phyloP scores from a whole-genome alignment of 1,140 invertebrate genomes.

The Zelostemma sp. region DNA sequence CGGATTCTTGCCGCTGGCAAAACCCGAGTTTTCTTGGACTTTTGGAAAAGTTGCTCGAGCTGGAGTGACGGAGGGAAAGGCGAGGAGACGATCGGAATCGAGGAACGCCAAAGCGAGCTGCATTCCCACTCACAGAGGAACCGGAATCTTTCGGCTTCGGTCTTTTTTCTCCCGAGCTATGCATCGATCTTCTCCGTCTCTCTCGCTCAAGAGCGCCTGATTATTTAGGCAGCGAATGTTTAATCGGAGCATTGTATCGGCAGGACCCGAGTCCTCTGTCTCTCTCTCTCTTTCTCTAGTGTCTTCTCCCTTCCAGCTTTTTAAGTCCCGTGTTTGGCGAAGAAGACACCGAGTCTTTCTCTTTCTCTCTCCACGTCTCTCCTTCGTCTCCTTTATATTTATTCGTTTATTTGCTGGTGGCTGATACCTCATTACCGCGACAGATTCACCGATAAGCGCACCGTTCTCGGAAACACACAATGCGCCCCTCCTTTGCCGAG shows the following conservation, averaged over 20 bases:
- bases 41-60: slow-evolving; percentile 1
- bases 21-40: too few species aligned
- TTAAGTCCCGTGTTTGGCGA: slow-evolving; percentile 43
- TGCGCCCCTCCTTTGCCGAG: slow-evolving; percentile 58
- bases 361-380: slow-evolving; percentile 13
- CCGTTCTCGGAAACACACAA: slow-evolving; percentile 69
- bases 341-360: slow-evolving; percentile 36
- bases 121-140: slow-evolving; percentile 54
- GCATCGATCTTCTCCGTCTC: slow-evolving; percentile 10
- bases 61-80: slow-evolving; percentile 10
- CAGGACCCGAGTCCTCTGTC: slow-evolving; percentile 41
- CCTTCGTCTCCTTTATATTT: slow-evolving; percentile 54
- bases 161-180: slow-evolving; percentile 29
- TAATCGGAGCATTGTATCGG: slow-evolving; percentile 70
- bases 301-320: slow-evolving; percentile 16
- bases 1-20: too few species aligned
- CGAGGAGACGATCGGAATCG: slow-evolving; percentile 49
- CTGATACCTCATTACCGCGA: slow-evolving; percentile 72
- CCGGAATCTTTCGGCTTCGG: slow-evolving; percentile 50
- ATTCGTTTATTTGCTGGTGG: slow-evolving; percentile 69
- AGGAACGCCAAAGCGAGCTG: slow-evolving; percentile 52
- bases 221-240: slow-evolving; percentile 71
- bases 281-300: slow-evolving; percentile 9
- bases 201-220: slow-evolving; percentile 56
- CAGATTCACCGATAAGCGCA: slow-evolving; percentile 69